phyloP scores from a whole-genome alignment of 2,797 vertebrate species.

The Lophotriccus pileatus region DNA sequence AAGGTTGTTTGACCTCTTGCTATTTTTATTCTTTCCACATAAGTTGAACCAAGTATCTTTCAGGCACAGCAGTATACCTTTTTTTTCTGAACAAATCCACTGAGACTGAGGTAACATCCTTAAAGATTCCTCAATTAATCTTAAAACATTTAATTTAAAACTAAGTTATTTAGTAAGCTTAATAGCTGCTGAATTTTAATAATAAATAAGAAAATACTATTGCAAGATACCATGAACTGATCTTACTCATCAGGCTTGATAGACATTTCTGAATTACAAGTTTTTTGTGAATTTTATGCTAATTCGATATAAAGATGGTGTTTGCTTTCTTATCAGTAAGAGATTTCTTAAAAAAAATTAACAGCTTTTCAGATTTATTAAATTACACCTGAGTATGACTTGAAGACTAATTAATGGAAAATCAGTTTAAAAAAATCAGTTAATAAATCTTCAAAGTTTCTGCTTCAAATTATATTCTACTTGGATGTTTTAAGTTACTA shows the following conservation, averaged over 20 bases:
- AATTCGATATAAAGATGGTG: background rate
- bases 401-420: background rate
- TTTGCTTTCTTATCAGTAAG: background rate
- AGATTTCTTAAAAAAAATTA: background rate
- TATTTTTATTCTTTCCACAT: background rate
- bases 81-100: background rate
- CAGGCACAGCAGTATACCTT: background rate
- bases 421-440: background rate
- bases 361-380: background rate
- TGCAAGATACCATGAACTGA: background rate
- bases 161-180: background rate
- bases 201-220: background rate
- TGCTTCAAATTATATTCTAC: background rate
- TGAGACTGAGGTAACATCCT: background rate
- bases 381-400: background rate
- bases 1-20: background rate
- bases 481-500: background rate
- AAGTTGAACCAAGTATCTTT: background rate
- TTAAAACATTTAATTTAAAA: background rate
- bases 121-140: background rate
- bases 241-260: background rate
- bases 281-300: background rate
- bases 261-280: background rate
- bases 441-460: background rate
- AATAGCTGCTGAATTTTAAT: background rate